Conservation (phyloP, 2,797 vertebrate genomes). For the Mallotus villosus region DNA sequence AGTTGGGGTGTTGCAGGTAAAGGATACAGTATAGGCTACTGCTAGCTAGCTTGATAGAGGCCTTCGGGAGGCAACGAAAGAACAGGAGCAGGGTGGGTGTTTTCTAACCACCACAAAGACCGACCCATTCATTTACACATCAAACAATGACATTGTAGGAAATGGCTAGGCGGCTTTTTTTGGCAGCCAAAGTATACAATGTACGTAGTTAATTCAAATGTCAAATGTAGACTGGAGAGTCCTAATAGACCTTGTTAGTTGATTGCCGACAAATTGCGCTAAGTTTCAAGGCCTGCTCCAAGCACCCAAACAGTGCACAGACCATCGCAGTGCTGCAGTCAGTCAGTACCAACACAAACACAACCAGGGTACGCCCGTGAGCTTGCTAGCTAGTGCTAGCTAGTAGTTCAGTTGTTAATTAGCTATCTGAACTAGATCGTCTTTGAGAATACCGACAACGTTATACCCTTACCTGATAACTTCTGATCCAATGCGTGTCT, state of each 20-base stretch:
- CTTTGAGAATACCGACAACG: not conserved
- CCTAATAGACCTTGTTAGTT: no score
- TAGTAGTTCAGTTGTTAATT: not conserved
- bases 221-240: no score
- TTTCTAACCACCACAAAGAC: not conserved
- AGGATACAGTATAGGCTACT: not conserved
- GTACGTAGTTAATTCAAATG: no score
- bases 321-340: no score
- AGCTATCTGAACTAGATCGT: not conserved
- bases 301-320: no score
- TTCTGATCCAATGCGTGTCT: not conserved
- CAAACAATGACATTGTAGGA: not conserved
- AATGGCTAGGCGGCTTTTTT: not conserved
- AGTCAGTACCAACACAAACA: not conserved
- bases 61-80: not conserved
- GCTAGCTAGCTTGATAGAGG: not conserved
- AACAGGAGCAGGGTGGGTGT: not conserved
- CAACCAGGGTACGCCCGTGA: not conserved
- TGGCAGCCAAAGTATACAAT: no score
- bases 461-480: constrained; percentile 2
- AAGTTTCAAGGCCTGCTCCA: no score
- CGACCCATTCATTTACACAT: not conserved
- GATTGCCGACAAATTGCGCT: no score
- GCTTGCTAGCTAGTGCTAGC: not conserved
- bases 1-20: not conserved